Evolutionary conservation across 2,113 vertebrate species (phyloP).

Genomic region (Zosterops hypoxanthus): DNA sequence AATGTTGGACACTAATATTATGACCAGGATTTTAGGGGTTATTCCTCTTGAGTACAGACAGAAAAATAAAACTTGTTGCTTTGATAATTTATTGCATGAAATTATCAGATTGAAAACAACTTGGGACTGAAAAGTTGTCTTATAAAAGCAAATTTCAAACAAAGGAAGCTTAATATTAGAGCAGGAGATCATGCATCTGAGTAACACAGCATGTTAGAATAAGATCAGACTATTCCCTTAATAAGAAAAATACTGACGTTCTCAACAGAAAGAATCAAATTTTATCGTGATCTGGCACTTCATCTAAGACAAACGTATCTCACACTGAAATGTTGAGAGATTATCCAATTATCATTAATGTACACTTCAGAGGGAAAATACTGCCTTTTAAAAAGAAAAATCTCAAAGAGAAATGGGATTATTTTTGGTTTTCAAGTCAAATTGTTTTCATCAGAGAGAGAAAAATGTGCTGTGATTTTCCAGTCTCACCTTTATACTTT

Average conservation of each 20-base stretch:
- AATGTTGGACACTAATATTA: background rate
- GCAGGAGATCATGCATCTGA: background rate
- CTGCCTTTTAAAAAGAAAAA: background rate
- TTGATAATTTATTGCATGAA: background rate
- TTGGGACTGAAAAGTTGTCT: background rate
- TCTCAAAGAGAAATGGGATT: background rate
- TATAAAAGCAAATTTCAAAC: background rate
- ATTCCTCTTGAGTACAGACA: background rate
- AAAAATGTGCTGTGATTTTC: background rate
- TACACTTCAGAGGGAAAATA: background rate
- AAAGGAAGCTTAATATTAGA: background rate
- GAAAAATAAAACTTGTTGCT: background rate
- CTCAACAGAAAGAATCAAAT: background rate
- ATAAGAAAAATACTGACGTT: background rate
- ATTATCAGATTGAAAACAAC: background rate
- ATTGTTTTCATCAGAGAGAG: fast-evolving
- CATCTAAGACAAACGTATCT: background rate
- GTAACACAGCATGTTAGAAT: background rate
- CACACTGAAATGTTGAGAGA: background rate
- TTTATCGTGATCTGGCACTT: background rate
- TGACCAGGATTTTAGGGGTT: background rate
- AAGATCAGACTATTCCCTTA: background rate
- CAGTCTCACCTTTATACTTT: background rate
- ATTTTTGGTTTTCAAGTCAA: background rate
- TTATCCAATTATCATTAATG: background rate